phyloP scores from a whole-genome alignment of 2,888 invertebrate genomes.

The Drosophila phalerata region DNA sequence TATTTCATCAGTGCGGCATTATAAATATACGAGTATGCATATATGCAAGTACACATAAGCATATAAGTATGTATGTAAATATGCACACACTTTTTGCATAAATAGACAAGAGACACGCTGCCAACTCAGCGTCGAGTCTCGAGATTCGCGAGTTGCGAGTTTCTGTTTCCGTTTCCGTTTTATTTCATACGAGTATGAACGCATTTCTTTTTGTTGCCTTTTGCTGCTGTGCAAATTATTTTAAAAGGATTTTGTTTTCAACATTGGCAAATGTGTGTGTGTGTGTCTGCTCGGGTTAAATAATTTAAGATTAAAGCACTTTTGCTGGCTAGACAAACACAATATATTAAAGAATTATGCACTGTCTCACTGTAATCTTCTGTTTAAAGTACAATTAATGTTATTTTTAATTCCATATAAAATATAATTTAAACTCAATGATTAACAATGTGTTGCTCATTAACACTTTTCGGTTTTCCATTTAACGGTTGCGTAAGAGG shows the following conservation, averaged over 20 bases:
- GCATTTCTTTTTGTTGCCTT: slow-evolving; percentile 8
- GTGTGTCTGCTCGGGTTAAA: slow-evolving; percentile 25
- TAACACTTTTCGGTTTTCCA: not conserved
- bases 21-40: slow-evolving; percentile 46
- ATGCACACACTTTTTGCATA: slow-evolving; percentile 64
- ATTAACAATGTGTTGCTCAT: not conserved
- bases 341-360: slow-evolving; percentile 8
- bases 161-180: slow-evolving; percentile 73
- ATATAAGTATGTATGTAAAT: slow-evolving; percentile 25
- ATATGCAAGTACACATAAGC: slow-evolving; percentile 2
- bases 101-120: slow-evolving; percentile 69
- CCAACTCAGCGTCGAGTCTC: slow-evolving; percentile 42
- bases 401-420: not conserved
- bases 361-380: not conserved
- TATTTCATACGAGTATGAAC: slow-evolving; percentile 9
- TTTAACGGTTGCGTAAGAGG: not conserved
- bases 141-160: slow-evolving; percentile 43
- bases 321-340: slow-evolving; percentile 25
- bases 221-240: slow-evolving; percentile 66
- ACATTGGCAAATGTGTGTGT: slow-evolving; percentile 36
- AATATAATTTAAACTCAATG: slow-evolving; percentile 28
- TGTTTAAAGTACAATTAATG: not conserved
- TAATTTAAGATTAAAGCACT: slow-evolving; percentile 52
- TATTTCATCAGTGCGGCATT: slow-evolving; percentile 76
- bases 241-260: slow-evolving; percentile 74